These are phyloP conservation scores for Drosophila grimshawi DNA, from an alignment of 1,140 invertebrate species.

Conservation along the genomic window DNA sequence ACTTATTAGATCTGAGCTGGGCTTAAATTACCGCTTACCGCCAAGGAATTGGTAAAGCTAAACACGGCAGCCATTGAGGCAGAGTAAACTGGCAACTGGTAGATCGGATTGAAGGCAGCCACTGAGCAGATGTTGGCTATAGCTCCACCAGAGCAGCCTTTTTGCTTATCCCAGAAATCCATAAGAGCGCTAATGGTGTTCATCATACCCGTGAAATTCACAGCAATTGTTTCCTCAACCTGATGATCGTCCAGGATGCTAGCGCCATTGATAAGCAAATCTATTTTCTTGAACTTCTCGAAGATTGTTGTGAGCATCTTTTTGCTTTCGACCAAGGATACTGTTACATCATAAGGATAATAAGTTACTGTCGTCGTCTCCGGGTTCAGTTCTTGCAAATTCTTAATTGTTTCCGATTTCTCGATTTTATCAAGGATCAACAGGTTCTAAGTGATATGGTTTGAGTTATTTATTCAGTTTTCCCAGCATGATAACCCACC, in stretches of 20 bases:
- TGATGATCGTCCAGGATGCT: slow-evolving; percentile 74
- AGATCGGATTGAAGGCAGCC: slow-evolving; percentile 85
- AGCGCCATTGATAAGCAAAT: slow-evolving; percentile 77
- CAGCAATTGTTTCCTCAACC: slow-evolving; percentile 78
- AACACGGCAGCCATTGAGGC: slow-evolving; percentile 85
- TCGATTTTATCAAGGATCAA: slow-evolving; percentile 73
- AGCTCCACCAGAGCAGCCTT: slow-evolving; percentile 87
- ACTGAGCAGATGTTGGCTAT: slow-evolving; percentile 88
- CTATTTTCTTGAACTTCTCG: slow-evolving; percentile 67
- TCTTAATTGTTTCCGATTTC: slow-evolving; percentile 62
- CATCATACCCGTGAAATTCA: slow-evolving; percentile 77
- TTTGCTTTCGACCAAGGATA: slow-evolving; percentile 53
- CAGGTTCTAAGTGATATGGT: slow-evolving; percentile 50
- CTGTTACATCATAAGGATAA: slow-evolving; percentile 75
- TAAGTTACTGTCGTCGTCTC: slow-evolving; percentile 65
- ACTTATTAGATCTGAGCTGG: background rate
- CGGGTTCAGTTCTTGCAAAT: slow-evolving; percentile 67
- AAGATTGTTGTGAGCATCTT: slow-evolving; percentile 67
- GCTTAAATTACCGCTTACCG: slow-evolving; percentile 49
- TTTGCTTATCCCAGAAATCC: slow-evolving; percentile 86
- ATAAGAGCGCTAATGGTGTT: slow-evolving; percentile 73
- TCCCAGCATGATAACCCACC: slow-evolving; percentile 21
- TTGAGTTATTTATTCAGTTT: background rate
- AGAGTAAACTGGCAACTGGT: slow-evolving; percentile 84
- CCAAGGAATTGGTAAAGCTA: slow-evolving; percentile 84